Evolutionary conservation across 1,140 invertebrate species (phyloP), one percentile per base, ranked within the genome.

Genomic region (Drosophila santomea): DNA sequence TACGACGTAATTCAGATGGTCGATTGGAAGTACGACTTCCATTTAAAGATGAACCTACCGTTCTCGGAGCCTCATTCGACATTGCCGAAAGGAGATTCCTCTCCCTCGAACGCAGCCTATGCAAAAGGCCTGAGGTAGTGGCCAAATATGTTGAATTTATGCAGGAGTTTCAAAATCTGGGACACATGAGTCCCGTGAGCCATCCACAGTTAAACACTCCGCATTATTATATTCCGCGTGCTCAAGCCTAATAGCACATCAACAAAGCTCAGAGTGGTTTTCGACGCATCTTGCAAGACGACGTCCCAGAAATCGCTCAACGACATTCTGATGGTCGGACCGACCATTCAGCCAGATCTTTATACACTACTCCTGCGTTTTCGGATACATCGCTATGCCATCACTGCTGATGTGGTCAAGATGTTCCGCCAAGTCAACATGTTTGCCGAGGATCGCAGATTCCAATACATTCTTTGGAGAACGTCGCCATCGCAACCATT

Each of bases 261-360:
- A 8, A 59, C 43, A 17, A 58, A 58, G 15, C 41, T 45, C 0
- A 58, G 41, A 58, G 41, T 58, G 15, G 32, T 59, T 4, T 47
- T 47, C 32, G 17, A 47, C 35, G 32, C 43, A 32, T 59, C 57
- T 28, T 45, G 43, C 17, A 47, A 59, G 28, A 59, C 41, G 12
- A n/a, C 43, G 10, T 47, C 15, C 11, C 28, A 45, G 47, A 28
- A 45, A 3, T 43, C 28, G 23, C 25, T 57, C 5, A 45, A 58
- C 44, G 55, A 35, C 17, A 5, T 47, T 47, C 12, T 47, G 6
- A 25, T 14, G 45, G 5, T 47, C 3, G 6, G 6, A n/a, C n/a
- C n/a, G n/a, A n/a, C n/a, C 44, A 45, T 23, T 45, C 1, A n/a
- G n/a, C n/a, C n/a, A n/a, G n/a, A n/a, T n/a, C n/a, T n/a, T n/a